These are phyloP conservation scores for Apotomis betuletana DNA, from an alignment of 2,888 invertebrate species.

Conservation along the genomic window DNA sequence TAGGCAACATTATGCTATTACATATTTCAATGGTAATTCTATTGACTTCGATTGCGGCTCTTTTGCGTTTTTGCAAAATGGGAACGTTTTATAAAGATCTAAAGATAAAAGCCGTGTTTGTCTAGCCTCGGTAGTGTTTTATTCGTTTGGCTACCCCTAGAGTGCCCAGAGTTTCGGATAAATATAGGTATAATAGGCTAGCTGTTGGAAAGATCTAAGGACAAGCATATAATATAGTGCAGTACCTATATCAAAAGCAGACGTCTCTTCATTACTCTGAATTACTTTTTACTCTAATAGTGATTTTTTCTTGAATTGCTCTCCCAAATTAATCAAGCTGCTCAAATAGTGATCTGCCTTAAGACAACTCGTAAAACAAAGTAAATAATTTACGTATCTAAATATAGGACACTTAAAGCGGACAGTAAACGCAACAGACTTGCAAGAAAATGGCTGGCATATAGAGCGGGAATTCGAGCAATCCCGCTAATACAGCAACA, in stretches of 20 bases:
- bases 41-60: slow-evolving; percentile 12
- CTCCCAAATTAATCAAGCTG: not conserved
- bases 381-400: slow-evolving; percentile 20
- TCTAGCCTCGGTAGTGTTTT: not conserved
- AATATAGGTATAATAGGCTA: too few species aligned
- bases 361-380: slow-evolving; percentile 27
- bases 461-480: slow-evolving; percentile 38
- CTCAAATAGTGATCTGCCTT: not conserved
- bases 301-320: not conserved
- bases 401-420: slow-evolving; percentile 30
- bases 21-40: slow-evolving; percentile 33
- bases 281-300: not conserved
- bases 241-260: too few species aligned
- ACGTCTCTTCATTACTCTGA: too few species aligned
- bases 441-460: slow-evolving; percentile 35
- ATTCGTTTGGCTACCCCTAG: too few species aligned
- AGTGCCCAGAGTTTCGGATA: too few species aligned
- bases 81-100: not conserved
- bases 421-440: slow-evolving; percentile 37
- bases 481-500: slow-evolving; percentile 49
- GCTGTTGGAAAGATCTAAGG: too few species aligned
- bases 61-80: slow-evolving; percentile 1
- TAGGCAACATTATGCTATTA: slow-evolving; percentile 28
- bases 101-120: slow-evolving; percentile 1
- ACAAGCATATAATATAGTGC: too few species aligned